Evolutionary conservation across 2,888 invertebrate species (phyloP).

Genomic region (Trichopoda pennipes): DNA sequence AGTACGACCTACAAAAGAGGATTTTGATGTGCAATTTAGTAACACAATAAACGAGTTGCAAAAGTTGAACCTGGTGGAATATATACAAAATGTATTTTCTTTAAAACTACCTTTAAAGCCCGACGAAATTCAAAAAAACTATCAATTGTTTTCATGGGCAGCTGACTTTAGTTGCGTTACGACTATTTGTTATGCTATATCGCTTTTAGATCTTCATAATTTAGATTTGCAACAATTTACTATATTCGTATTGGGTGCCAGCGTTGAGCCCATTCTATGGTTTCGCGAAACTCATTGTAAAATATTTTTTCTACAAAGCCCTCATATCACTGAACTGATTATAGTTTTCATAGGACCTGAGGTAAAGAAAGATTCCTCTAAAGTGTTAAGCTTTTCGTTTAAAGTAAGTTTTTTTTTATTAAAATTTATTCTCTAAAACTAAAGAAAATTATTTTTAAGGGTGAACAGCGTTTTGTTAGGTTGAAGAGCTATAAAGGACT

Average conservation of each 20-base stretch:
- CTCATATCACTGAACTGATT: slow-evolving; percentile 70
- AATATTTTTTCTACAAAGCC: slow-evolving; percentile 75
- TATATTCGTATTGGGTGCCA: slow-evolving; percentile 74
- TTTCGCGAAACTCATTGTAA: slow-evolving; percentile 73
- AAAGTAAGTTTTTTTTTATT: slow-evolving; percentile 31
- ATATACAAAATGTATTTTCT: slow-evolving; percentile 69
- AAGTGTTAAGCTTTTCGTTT: slow-evolving; percentile 22
- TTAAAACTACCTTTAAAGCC: slow-evolving; percentile 67
- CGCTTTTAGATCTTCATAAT: slow-evolving; percentile 57
- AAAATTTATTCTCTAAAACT: not conserved
- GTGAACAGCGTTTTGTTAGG: slow-evolving; percentile 57
- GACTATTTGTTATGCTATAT: slow-evolving; percentile 72
- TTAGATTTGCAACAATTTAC: slow-evolving; percentile 56
- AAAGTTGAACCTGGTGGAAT: slow-evolving; percentile 69
- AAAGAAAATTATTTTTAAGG: slow-evolving; percentile 38
- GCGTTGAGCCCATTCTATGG: slow-evolving; percentile 71
- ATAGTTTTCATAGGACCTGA: slow-evolving; percentile 75
- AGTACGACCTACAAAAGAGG: slow-evolving; percentile 26
- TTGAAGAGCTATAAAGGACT: slow-evolving; percentile 59
- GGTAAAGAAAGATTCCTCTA: slow-evolving; percentile 19
- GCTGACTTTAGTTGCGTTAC: slow-evolving; percentile 76
- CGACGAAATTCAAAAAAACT: slow-evolving; percentile 68
- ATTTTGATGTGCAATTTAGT: slow-evolving; percentile 48
- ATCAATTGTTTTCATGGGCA: slow-evolving; percentile 72
- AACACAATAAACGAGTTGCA: slow-evolving; percentile 56